A percentile compares a stretch with the other conserved stretches of the same genome.
Evolutionary conservation across 2,888 invertebrate species (phyloP).

Genomic region (Agonopterix heracliana): DNA sequence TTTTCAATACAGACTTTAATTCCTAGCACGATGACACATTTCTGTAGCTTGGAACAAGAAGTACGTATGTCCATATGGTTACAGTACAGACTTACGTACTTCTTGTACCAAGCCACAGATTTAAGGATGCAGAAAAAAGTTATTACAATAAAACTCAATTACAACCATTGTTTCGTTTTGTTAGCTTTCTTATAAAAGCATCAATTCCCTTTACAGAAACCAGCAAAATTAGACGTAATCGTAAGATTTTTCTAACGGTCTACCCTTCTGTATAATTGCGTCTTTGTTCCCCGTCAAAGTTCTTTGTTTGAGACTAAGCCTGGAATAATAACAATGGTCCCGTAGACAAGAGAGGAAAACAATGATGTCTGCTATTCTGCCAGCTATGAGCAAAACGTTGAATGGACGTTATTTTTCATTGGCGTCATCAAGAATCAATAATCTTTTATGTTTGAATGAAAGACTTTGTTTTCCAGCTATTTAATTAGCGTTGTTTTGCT

Average conservation of each 20-base stretch:
- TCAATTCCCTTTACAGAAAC: background rate
- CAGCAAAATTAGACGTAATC: slow-evolving; percentile 43
- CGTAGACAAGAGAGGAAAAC: slow-evolving; percentile 55
- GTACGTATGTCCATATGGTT: too few species aligned
- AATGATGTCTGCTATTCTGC: slow-evolving; percentile 68
- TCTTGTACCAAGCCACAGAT: too few species aligned
- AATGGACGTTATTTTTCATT: slow-evolving; percentile 37
- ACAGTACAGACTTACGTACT: too few species aligned
- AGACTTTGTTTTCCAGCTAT: too few species aligned
- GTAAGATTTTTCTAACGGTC: slow-evolving; percentile 40
- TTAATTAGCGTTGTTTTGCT: too few species aligned
- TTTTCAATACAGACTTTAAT: too few species aligned
- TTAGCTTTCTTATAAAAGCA: too few species aligned
- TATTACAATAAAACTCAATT: too few species aligned
- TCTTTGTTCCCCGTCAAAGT: slow-evolving; percentile 55
- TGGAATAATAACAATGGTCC: slow-evolving; percentile 57
- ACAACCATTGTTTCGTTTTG: too few species aligned
- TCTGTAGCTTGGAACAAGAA: too few species aligned
- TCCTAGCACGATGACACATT: too few species aligned
- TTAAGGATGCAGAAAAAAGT: too few species aligned
- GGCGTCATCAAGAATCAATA: slow-evolving; percentile 45
- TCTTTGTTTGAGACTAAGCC: slow-evolving; percentile 58
- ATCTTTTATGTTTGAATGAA: background rate
- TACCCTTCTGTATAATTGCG: slow-evolving; percentile 58
- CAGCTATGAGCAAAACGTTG: slow-evolving; percentile 42